Evolutionary conservation across 2,888 invertebrate species (phyloP).

Genomic region (Criorhina ranunculi): DNA sequence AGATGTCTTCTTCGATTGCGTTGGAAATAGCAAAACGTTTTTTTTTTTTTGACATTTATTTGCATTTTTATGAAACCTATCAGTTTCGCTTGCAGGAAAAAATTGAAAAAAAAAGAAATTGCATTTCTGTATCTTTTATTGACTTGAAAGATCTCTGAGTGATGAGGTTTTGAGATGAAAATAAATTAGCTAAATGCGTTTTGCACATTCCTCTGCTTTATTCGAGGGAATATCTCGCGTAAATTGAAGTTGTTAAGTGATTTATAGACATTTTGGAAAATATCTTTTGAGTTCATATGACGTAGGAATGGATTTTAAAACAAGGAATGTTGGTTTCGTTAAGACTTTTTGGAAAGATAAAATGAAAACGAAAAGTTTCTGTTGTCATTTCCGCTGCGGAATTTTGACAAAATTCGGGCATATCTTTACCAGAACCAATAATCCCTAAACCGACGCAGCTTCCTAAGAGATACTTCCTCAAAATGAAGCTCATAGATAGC

Average conservation of each 20-base stretch:
- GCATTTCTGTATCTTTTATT: slow-evolving; percentile 40
- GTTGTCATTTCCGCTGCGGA: no score
- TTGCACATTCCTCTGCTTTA: slow-evolving; percentile 12
- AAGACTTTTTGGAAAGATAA: no score
- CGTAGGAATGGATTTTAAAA: neutral
- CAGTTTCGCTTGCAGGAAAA: slow-evolving; percentile 26
- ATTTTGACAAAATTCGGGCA: no score
- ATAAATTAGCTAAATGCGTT: slow-evolving; percentile 22
- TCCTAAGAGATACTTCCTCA: no score
- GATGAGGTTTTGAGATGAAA: slow-evolving; percentile 26
- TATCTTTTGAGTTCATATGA: neutral
- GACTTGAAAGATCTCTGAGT: slow-evolving; percentile 19
- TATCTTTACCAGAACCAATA: no score
- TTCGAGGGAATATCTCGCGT: neutral
- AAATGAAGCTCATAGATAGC: no score
- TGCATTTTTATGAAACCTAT: slow-evolving; percentile 52
- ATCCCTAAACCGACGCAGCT: no score
- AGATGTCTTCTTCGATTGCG: slow-evolving; percentile 23
- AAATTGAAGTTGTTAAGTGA: slow-evolving; percentile 36
- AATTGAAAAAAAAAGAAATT: slow-evolving; percentile 3
- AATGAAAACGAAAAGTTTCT: no score
- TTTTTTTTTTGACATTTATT: slow-evolving; percentile 36
- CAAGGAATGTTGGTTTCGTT: neutral
- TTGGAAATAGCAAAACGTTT: no score
- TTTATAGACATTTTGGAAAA: slow-evolving; percentile 14